Base-by-base conservation (phyloP, 2,888 invertebrate genomes). In the Lacanobia oleracea region DNA sequence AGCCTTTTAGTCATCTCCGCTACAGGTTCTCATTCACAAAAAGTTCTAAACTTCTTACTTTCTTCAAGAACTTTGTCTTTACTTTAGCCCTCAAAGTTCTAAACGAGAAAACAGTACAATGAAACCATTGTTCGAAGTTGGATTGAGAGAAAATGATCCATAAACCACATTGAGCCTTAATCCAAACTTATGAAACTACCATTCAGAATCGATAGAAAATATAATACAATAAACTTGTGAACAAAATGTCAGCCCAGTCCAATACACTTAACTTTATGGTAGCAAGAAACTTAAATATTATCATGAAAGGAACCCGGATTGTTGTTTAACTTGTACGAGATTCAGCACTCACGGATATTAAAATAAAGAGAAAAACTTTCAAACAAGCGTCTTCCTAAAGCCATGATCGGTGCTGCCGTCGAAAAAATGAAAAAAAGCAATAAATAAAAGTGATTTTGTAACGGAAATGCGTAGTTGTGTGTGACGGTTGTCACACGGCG, bases 391-490 rank as follows among this genome's bases (percentile, higher is more conserved):
- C 73, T 72, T 78, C 80, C 59, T 75, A 45, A 75, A 83, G 75
- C 77, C 72, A 83, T 71, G 83, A 82, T 85, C 75, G 70, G 79
- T 86, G 83, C 70, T 78, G 83, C 80, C 77, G 90, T 89, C 87
- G 61, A 75, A 81, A 87, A 88, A 84, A 88, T 80, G 73, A 85
- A 87, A 88, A 86, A 88, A 77, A 77, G 86, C 84, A 87, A 93
- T 93, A 92, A 92, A 93, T 91, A 90, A 90, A 86, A 82, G 85
- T 83, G 82, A 82, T 87, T 88, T 76, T 76, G 83, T 76, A 87
- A 86, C 91, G 93, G 93, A 93, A 89, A 87, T 82, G 82, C 85
- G 88, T 88, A 88, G 89, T 90, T 89, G 84, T 83, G 87, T 83
- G 88, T 91, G 90, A 89, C 89, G 86, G 82, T 77, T 87, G 86